phyloP scores from a whole-genome alignment of 2,113 vertebrate genomes.

The Cathartes aura region DNA sequence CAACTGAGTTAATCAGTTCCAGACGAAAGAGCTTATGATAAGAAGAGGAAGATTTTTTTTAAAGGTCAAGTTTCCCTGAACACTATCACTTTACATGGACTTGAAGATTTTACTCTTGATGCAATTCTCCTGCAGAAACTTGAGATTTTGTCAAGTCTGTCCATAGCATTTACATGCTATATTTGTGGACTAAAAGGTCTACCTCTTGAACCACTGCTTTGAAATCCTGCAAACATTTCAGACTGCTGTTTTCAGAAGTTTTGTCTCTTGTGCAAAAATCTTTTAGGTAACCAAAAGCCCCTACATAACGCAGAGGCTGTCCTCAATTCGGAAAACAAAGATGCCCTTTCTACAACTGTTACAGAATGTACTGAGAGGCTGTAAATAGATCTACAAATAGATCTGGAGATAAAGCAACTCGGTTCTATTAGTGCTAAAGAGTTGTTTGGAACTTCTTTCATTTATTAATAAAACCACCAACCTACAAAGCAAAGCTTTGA shows the following conservation, averaged over 20 bases:
- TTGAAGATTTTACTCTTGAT: neutral
- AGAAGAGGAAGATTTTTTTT: neutral
- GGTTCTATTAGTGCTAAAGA: rapidly evolving
- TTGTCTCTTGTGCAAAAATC: neutral
- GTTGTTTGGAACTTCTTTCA: neutral
- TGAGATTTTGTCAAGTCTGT: neutral
- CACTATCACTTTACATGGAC: neutral
- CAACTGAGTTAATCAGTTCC: neutral
- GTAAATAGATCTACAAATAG: neutral
- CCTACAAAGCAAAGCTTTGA: neutral
- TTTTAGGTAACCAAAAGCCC: neutral
- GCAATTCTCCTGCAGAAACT: neutral
- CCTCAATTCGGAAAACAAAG: neutral
- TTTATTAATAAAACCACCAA: neutral
- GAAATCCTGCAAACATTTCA: neutral
- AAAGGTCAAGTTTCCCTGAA: neutral
- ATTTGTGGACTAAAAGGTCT: neutral
- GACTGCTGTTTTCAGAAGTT: neutral
- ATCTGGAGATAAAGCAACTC: neutral
- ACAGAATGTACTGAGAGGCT: neutral
- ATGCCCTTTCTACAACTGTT: neutral
- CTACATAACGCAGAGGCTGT: neutral
- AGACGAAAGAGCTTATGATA: neutral
- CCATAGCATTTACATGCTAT: rapidly evolving
- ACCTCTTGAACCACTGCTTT: neutral